Conservation (phyloP, 2,113 vertebrate genomes). For the Ahaetulla prasina region DNA sequence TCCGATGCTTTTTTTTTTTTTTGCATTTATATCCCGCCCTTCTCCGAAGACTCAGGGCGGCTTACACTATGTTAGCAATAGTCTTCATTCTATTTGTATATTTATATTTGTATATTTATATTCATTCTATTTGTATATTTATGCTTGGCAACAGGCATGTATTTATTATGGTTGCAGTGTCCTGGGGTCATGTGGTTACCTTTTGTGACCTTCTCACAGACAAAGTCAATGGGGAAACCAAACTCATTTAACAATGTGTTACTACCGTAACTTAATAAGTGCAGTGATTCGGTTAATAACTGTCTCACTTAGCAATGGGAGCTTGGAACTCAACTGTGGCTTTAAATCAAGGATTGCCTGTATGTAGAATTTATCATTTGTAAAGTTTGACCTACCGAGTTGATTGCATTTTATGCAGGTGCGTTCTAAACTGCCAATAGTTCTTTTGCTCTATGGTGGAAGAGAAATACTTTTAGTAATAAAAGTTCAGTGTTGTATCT, state of each 20-base stretch:
- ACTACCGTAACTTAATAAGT: not conserved
- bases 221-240: not conserved
- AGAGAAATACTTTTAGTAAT: not conserved
- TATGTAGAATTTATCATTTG: not conserved
- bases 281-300: not conserved
- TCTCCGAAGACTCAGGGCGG: no score
- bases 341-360: not conserved
- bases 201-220: not conserved
- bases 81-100: no score
- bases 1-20: no score
- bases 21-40: no score
- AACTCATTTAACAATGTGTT: not conserved
- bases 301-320: not conserved
- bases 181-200: not conserved
- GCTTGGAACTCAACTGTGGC: not conserved
- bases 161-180: not conserved
- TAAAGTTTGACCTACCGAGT: not conserved
- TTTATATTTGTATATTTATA: no score
- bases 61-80: no score
- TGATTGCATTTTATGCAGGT: not conserved
- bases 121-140: no score
- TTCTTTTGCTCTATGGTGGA: not conserved
- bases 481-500: not conserved
- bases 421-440: not conserved
- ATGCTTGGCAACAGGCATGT: not conserved